These are phyloP conservation scores for Calameuta pallipes DNA, from an alignment of 2,888 invertebrate genomes.

Conservation along the genomic window DNA sequence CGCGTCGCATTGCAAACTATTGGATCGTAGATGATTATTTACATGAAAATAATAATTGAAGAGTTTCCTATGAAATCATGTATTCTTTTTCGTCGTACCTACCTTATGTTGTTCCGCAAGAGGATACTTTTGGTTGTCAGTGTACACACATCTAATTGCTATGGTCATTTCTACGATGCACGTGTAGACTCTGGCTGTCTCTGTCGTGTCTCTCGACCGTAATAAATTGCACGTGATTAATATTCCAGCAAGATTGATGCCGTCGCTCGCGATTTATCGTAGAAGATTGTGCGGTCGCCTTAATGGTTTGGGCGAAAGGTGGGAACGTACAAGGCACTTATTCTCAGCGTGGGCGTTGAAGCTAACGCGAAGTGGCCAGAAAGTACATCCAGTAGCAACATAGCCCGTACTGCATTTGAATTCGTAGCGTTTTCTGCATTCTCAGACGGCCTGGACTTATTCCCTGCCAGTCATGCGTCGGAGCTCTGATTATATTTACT, in stretches of 20 bases:
- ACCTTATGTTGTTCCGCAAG: neutral
- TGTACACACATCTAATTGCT: neutral
- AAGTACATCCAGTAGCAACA: neutral
- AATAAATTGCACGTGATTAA: neutral
- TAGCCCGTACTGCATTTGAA: slow-evolving; percentile 47
- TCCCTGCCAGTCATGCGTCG: slow-evolving; percentile 41
- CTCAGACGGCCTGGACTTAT: slow-evolving; percentile 49
- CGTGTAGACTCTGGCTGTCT: neutral
- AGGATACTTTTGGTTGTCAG: neutral
- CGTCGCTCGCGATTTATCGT: neutral
- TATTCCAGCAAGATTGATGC: slow-evolving; percentile 1
- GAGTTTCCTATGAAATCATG: neutral
- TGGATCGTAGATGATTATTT: neutral
- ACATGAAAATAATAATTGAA: neutral
- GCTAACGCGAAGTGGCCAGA: neutral
- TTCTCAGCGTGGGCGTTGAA: neutral
- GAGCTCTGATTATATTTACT: neutral
- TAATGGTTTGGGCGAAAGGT: neutral
- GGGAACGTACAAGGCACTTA: neutral
- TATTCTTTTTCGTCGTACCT: neutral
- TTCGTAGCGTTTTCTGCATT: slow-evolving; percentile 57
- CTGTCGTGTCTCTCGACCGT: neutral
- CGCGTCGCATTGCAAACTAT: neutral
- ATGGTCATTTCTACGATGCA: neutral
- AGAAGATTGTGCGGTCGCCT: neutral